Conservation (phyloP, 2,797 vertebrate genomes). For the Alca torda region DNA sequence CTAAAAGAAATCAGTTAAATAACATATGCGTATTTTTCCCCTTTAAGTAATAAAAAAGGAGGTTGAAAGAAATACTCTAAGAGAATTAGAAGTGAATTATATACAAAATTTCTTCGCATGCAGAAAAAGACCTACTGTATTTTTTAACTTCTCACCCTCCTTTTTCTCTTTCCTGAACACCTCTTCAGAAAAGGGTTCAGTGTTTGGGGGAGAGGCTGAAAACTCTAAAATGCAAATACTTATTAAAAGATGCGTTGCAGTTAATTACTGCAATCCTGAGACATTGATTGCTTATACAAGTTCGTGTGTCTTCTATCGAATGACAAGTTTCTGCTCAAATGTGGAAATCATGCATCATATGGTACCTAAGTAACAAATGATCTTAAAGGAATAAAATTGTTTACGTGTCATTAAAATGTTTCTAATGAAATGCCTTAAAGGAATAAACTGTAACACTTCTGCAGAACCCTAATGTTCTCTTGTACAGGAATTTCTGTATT, state of each 20-base stretch:
- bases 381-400: slow-evolving; percentile 50
- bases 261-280: background rate
- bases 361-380: slow-evolving; percentile 50
- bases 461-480: slow-evolving; percentile 26
- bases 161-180: background rate
- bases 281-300: slow-evolving; percentile 16
- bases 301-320: slow-evolving; percentile 39
- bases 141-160: background rate
- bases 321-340: slow-evolving; percentile 14
- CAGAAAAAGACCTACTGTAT: background rate
- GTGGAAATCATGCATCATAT: background rate
- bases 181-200: background rate
- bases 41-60: background rate
- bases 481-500: slow-evolving; percentile 50
- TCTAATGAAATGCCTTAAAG: slow-evolving; percentile 70
- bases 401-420: slow-evolving; percentile 57
- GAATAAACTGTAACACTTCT: slow-evolving; percentile 59
- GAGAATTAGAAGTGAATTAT: slow-evolving; percentile 4
- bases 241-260: background rate
- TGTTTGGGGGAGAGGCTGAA: slow-evolving; percentile 5
- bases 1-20: slow-evolving; percentile 6
- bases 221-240: slow-evolving; percentile 33
- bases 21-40: background rate
- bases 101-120: slow-evolving; percentile 15
- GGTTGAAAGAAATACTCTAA: background rate